phyloP scores from a whole-genome alignment of 2,888 invertebrate genomes.

The Cepaea hortensis region DNA sequence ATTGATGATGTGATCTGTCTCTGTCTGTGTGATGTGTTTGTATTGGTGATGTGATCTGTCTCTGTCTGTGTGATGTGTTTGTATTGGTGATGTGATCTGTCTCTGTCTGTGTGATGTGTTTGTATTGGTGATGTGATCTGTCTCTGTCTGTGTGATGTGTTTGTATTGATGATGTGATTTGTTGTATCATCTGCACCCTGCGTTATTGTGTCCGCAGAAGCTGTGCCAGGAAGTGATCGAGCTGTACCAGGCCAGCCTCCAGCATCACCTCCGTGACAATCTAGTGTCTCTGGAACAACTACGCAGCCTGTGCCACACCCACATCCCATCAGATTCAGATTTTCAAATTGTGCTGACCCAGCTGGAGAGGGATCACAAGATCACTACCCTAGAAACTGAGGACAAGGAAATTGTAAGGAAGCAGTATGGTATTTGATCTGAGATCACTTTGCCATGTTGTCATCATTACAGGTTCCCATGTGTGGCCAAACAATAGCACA shows the following conservation, averaged over 20 bases:
- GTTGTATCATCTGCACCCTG: no score
- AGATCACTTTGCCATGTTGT: background rate
- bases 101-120: no score
- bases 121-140: no score
- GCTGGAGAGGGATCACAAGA: constrained; percentile 50
- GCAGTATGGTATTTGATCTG: background rate
- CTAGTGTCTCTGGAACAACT: constrained; percentile 47
- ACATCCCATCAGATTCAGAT: constrained; percentile 45
- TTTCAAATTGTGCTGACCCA: constrained; percentile 52
- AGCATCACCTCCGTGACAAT: constrained; percentile 48
- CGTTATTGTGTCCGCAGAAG: constrained; percentile 38
- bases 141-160: no score
- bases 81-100: no score
- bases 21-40: no score
- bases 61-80: no score
- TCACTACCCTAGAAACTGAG: constrained; percentile 41
- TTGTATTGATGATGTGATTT: no score
- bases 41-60: no score
- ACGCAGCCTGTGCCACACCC: constrained; percentile 22
- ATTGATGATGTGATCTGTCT: no score
- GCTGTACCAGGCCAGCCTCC: constrained; percentile 37
- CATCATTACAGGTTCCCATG: background rate
- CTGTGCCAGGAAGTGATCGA: constrained; percentile 40
- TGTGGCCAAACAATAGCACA: background rate
- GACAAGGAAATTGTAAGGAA: constrained; percentile 49